Percentiles rank a stretch among this genome's conserved stretches.
phyloP scores from a whole-genome alignment of 2,113 vertebrate genomes.

The Meleagris gallopavo region DNA sequence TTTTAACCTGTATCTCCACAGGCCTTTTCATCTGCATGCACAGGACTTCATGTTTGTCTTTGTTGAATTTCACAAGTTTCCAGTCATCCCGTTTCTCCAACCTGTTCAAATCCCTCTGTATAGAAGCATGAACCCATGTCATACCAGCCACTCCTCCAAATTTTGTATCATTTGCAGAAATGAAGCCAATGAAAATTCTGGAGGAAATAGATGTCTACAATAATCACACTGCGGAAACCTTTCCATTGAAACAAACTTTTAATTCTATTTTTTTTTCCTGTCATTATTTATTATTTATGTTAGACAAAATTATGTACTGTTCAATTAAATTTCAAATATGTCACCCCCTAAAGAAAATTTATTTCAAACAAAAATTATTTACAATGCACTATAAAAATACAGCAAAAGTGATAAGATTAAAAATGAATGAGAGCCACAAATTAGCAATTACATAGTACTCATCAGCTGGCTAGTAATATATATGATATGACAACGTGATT shows the following conservation, averaged over 20 bases:
- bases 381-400: background rate
- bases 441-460: background rate
- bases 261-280: background rate
- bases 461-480: background rate
- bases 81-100: background rate
- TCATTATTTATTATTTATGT: background rate
- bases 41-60: background rate
- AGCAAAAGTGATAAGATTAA: background rate
- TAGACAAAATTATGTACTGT: background rate
- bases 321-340: background rate
- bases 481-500: background rate
- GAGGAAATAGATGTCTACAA: background rate
- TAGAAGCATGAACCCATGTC: background rate
- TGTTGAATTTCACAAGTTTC: background rate
- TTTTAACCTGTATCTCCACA: background rate
- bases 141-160: background rate
- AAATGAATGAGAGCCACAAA: background rate
- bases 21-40: background rate
- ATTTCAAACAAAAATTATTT: background rate
- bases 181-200: background rate
- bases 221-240: background rate
- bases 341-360: background rate
- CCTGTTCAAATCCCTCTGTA: background rate
- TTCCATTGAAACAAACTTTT: background rate
- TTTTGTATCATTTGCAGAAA: background rate